These are phyloP conservation scores for Portevinia maculata DNA, from an alignment of 2,888 invertebrate species.

Conservation along the genomic window DNA sequence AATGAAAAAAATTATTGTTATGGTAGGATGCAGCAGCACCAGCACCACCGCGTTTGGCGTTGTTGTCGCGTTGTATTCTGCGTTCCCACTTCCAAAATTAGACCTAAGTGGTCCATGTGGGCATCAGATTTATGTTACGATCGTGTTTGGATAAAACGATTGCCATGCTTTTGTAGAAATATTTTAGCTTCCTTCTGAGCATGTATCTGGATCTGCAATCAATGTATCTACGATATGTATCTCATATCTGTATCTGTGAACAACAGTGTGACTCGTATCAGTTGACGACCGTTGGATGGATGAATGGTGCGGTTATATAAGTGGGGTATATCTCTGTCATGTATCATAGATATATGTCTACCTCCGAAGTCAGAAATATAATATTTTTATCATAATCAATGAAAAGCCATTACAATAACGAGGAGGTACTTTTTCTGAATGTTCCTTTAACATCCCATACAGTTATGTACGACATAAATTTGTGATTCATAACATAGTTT, in stretches of 20 bases:
- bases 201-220: slow-evolving; percentile 62
- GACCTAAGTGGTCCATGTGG: slow-evolving; percentile 72
- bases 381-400: slow-evolving; percentile 60
- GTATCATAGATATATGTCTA: neutral
- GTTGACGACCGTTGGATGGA: slow-evolving; percentile 36
- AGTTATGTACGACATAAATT: slow-evolving; percentile 20
- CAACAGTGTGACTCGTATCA: slow-evolving; percentile 42
- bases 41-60: slow-evolving; percentile 8
- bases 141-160: slow-evolving; percentile 74
- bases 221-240: slow-evolving; percentile 61
- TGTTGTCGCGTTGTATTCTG: slow-evolving; percentile 13
- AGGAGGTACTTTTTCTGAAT: slow-evolving; percentile 17
- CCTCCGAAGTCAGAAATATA: slow-evolving; percentile 32
- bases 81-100: slow-evolving; percentile 29
- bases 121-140: slow-evolving; percentile 73
- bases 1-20: slow-evolving; percentile 73
- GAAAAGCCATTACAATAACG: slow-evolving; percentile 53
- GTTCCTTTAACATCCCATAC: slow-evolving; percentile 28
- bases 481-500: slow-evolving; percentile 54
- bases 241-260: slow-evolving; percentile 65
- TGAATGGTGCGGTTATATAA: slow-evolving; percentile 52
- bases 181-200: slow-evolving; percentile 72
- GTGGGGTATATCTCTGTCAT: slow-evolving; percentile 12
- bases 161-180: slow-evolving; percentile 73
- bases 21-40: slow-evolving; percentile 46